A percentile compares a stretch with the other conserved stretches of the same genome.
Evolutionary conservation across 2,113 vertebrate genomes (phyloP).

Genomic region (Benthochromis sp.): DNA sequence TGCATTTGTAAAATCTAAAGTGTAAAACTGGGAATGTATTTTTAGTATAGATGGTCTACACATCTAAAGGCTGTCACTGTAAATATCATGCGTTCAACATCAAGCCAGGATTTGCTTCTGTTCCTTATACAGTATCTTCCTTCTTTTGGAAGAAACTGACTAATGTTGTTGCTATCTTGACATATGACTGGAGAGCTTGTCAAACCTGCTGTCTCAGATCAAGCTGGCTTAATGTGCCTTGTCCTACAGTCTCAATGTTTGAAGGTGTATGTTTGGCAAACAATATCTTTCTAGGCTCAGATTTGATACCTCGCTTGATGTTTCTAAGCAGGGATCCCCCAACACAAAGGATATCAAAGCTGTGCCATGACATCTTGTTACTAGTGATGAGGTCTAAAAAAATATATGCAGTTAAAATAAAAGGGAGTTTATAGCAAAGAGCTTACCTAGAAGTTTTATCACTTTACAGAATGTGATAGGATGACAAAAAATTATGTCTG

Average conservation of each 20-base stretch:
- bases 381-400: neutral
- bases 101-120: neutral
- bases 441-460: neutral
- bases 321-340: neutral
- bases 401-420: neutral
- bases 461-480: neutral
- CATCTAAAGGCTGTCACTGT: neutral
- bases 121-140: neutral
- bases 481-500: neutral
- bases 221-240: conserved; percentile 7
- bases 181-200: conserved; percentile 20
- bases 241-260: neutral
- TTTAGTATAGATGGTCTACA: neutral
- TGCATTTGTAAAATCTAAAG: neutral
- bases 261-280: conserved; percentile 1
- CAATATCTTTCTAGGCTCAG: neutral
- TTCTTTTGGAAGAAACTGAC: neutral
- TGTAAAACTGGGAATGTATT: neutral
- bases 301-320: conserved; percentile 17
- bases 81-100: neutral
- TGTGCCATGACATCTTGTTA: conserved; percentile 1
- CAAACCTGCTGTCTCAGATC: conserved; percentile 27
- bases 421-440: neutral
- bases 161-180: conserved; percentile 24
- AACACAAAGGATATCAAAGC: conserved; percentile 18